Evolutionary conservation across 2,888 invertebrate species (phyloP), one percentile per base, ranked within the genome.

Genomic region (Rapana venosa): DNA sequence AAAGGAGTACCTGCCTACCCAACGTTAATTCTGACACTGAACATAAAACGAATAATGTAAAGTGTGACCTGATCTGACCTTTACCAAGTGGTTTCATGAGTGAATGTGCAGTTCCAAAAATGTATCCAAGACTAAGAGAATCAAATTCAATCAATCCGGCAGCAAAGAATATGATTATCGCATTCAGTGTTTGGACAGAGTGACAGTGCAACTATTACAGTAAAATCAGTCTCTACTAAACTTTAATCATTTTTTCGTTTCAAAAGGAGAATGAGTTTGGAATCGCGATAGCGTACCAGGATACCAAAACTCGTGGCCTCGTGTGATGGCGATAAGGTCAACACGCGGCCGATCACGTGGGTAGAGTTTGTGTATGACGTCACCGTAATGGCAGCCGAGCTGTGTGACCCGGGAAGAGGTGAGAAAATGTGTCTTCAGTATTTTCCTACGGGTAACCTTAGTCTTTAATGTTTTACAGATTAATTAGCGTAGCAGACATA

Each of bases 361-460:
- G 56, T 30, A 70, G 36, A 30, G 87, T 56, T 47, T 74, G 30
- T 79, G 56, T 79, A 56, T 87, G 87, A 87, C 87, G 87, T 87
- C 87, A 87, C 79, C 56, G 87, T 56, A 87, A 87, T 87, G 87
- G 87, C 87, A 79, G 87, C 87, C 79, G 56, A 77, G 87, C 77
- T 32, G 87, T 74, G 79, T 87, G 87, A 87, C 79, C 87, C 87
- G 30, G 70, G 35, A 56, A 79, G 87, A 87, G 74, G 87, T 87
- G 22, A 79, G 87, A 17, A 56, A 87, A 56, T 83, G 47, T 83
- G 22, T 83, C 8, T 47, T 47, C 47, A 47, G 47, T 47, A 47
- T 47, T 47, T 47, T 47, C 47, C 47, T 47, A 47, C 47, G 47
- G 47, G 47, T 47, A 47, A 47, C 47, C 47, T 2, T 47, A 47